Evolutionary conservation across 2,113 vertebrate genomes (phyloP), one percentile per base, ranked within the genome.

Genomic region (Poeciliopsis retropinna): DNA sequence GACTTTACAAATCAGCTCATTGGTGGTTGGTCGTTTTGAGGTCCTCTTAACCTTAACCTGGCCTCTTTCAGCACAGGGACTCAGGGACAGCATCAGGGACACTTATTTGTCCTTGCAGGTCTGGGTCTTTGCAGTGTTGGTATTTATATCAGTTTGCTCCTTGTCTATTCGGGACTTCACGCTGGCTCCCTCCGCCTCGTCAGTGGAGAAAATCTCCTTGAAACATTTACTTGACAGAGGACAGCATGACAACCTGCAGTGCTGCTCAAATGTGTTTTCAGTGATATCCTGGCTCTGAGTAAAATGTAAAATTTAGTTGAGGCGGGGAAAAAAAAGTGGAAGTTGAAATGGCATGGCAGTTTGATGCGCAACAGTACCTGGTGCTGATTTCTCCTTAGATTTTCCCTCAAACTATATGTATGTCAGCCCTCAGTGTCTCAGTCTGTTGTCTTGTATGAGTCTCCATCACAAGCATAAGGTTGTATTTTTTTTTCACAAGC

Each of bases 91-190:
- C 67, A 67, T 70, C 71, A 63, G 80, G 84, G 82, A 87, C 77
- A 85, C 85, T 85, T 86, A 83, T 91, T 91, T 84, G 91, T 91
- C 90, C 92, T 92, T 85, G 88, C 87, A 87, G 86, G 85, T 87
- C 85, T 22, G 64, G 83, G 89, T 84, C 90, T 88, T 85, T 75
- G 67, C 76, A 22, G 60, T 85, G 87, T 86, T 91, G 85, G 85
- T 92, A 91, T 93, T 93, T 92, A 88, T 92, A 87, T 89, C 90
- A 72, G 67, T 57, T 22, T 71, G 73, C 77, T 86, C 76, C 84
- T 87, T 76, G 79, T 84, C 88, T 76, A 73, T 82, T 76, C 75
- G 72, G 65, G 82, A 84, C 81, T 86, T 88, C 69, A 79, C 76
- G 39, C 63, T 10, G 69, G 66, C 75, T 91, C 85, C 77, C 81